Evolutionary conservation across 2,888 invertebrate genomes (phyloP).

Genomic region (Apamea anceps): DNA sequence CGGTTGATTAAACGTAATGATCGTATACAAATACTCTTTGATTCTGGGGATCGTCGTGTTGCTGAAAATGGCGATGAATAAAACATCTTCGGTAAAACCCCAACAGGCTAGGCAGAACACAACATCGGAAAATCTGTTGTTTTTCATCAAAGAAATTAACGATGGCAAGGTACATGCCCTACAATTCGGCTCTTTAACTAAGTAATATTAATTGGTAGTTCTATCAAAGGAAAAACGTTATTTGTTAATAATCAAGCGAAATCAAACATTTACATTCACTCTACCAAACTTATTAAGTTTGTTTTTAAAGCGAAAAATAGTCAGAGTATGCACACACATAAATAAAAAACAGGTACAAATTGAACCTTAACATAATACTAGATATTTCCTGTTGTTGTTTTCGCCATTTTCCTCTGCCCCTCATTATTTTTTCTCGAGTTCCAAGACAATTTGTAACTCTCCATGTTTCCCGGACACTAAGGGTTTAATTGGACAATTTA

Average conservation of each 20-base stretch:
- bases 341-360: not conserved
- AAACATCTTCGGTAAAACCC: not conserved
- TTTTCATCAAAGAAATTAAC: not conserved
- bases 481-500: conserved; percentile 28
- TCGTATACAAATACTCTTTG: conserved; percentile 6
- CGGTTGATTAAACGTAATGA: conserved; percentile 7
- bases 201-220: not conserved
- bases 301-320: not conserved
- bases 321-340: not conserved
- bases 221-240: not conserved
- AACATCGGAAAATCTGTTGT: not conserved
- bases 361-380: not conserved
- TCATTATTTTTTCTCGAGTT: conserved; percentile 42
- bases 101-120: not conserved
- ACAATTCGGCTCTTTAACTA: not conserved
- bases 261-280: not conserved
- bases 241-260: conserved; percentile 1
- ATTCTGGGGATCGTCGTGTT: not conserved
- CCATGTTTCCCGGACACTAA: conserved; percentile 4
- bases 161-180: not conserved
- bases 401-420: conserved; percentile 11
- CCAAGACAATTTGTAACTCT: conserved; percentile 26
- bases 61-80: conserved; percentile 10
- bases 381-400: not conserved
- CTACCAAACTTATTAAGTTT: not conserved